Evolutionary conservation across 1,140 invertebrate genomes (phyloP).

Genomic region (Chymomyza costata): DNA sequence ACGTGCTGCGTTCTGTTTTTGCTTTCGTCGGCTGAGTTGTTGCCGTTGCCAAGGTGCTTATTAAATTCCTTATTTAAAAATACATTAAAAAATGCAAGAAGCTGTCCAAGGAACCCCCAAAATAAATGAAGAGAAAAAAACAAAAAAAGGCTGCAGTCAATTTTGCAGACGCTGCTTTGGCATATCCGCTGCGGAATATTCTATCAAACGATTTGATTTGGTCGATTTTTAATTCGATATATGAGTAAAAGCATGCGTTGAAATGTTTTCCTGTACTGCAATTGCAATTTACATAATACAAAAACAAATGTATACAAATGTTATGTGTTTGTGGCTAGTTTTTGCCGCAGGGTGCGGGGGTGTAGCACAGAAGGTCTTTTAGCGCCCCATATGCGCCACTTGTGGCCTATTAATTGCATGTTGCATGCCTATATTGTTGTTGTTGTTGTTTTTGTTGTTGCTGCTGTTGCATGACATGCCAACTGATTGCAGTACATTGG

Average conservation of each 20-base stretch:
- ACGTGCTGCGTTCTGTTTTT: constrained; percentile 21
- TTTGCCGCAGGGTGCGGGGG: constrained; percentile 1
- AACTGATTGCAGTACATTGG: constrained; percentile 24
- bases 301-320: too few species aligned
- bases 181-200: constrained; percentile 24
- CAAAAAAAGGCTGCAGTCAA: constrained; percentile 6
- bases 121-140: constrained; percentile 31
- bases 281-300: constrained; percentile 35
- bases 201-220: constrained; percentile 50
- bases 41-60: constrained; percentile 67
- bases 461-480: constrained; percentile 34
- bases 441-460: constrained; percentile 23
- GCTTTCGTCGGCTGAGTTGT: constrained; percentile 30
- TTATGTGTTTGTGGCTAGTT: too few species aligned
- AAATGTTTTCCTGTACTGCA: constrained; percentile 58
- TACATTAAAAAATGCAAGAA: constrained; percentile 73
- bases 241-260: constrained; percentile 66
- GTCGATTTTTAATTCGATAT: constrained; percentile 51
- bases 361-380: too few species aligned
- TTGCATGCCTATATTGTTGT: too few species aligned
- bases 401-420: constrained; percentile 57
- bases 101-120: constrained; percentile 49
- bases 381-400: constrained; percentile 41
- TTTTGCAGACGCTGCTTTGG: constrained; percentile 21
- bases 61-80: constrained; percentile 74